A percentile compares a stretch with the other conserved stretches of the same genome.
Evolutionary conservation across 1,140 invertebrate genomes (phyloP).

Genomic region (Drosophila ogumai): DNA sequence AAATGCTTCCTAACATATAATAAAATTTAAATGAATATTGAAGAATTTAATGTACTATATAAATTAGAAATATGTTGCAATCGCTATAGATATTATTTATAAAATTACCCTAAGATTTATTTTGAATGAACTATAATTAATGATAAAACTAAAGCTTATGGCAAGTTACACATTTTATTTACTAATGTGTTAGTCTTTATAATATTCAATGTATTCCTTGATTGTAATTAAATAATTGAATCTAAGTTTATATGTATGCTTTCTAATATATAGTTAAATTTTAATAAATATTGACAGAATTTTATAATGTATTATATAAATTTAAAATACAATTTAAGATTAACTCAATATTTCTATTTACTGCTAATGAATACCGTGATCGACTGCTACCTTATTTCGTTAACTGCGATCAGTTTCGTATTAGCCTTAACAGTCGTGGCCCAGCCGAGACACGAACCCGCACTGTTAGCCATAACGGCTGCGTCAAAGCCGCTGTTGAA

Average conservation of each 20-base stretch:
- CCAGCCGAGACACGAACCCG: conserved; percentile 53
- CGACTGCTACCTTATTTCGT: neutral
- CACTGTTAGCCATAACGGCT: conserved; percentile 14
- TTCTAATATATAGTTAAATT: too few species aligned
- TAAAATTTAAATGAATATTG: too few species aligned
- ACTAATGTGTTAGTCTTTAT: too few species aligned
- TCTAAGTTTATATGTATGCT: too few species aligned
- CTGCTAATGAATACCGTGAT: neutral
- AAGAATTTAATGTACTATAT: too few species aligned
- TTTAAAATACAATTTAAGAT: neutral
- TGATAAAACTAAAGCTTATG: too few species aligned
- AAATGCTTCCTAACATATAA: too few species aligned
- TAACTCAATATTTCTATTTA: neutral
- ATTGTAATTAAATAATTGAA: too few species aligned
- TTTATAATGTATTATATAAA: neutral
- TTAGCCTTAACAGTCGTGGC: conserved; percentile 14
- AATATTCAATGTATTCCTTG: too few species aligned
- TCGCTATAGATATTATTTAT: neutral
- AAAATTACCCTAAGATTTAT: neutral
- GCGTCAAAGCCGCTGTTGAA: conserved; percentile 37
- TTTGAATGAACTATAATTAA: neutral
- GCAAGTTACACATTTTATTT: too few species aligned
- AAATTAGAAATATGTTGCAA: too few species aligned
- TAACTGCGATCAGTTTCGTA: neutral
- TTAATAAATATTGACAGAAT: too few species aligned